Conservation (phyloP, 1,140 invertebrate genomes). For the Oryzaephilus surinamensis region DNA sequence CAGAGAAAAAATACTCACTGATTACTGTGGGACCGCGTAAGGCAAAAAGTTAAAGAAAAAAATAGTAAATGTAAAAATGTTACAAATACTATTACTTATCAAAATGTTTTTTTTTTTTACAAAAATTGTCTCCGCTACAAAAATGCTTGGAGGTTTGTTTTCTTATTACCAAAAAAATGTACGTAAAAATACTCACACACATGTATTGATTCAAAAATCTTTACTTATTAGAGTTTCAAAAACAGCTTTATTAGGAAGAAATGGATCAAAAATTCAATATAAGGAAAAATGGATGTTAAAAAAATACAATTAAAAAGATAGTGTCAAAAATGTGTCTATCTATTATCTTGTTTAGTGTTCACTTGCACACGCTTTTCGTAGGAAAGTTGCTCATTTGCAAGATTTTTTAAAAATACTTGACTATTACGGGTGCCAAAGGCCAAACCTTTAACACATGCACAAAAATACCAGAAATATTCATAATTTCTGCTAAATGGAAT, state of each 20-base stretch:
- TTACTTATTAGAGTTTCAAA: too few relatives aligned
- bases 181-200: slow-evolving; percentile 36
- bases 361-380: slow-evolving; percentile 15
- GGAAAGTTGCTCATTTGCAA: slow-evolving; percentile 1
- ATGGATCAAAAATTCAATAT: slow-evolving; percentile 9
- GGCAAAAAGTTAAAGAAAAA: slow-evolving; percentile 37
- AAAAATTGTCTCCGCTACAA: slow-evolving; percentile 35
- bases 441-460: too few relatives aligned
- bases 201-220: slow-evolving; percentile 33
- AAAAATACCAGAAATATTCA: too few relatives aligned
- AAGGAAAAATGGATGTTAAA: slow-evolving; percentile 11
- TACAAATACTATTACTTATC: slow-evolving; percentile 26
- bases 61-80: slow-evolving; percentile 34
- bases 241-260: slow-evolving; percentile 1
- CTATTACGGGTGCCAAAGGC: too few relatives aligned
- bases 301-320: slow-evolving; percentile 10
- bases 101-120: slow-evolving; percentile 14
- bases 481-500: too few relatives aligned
- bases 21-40: slow-evolving; percentile 34
- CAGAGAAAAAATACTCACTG: slow-evolving; percentile 37
- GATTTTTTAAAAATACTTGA: too few relatives aligned
- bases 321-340: slow-evolving; percentile 21
- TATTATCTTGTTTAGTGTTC: slow-evolving; percentile 13
- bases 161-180: too few relatives aligned
- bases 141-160: slow-evolving; percentile 33